A percentile compares a stretch with the other conserved stretches of the same genome.
These are phyloP conservation scores for Verasper variegatus DNA, from an alignment of 2,113 vertebrate genomes.

Conservation along the genomic window DNA sequence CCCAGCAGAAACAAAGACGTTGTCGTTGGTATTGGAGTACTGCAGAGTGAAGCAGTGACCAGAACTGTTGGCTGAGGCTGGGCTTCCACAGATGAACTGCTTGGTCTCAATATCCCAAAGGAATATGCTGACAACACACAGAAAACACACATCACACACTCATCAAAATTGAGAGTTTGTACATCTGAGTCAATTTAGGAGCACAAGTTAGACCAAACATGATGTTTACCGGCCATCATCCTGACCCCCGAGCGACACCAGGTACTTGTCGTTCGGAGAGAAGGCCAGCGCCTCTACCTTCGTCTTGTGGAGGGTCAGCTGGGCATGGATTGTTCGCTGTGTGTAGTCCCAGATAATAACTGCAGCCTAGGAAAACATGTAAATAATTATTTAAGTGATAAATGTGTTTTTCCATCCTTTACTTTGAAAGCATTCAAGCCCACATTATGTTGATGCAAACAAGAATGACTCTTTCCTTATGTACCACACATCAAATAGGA, in stretches of 20 bases:
- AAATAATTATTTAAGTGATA: not conserved
- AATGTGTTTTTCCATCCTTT: not conserved
- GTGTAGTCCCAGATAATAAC: constrained; percentile 90
- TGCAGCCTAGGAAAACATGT: constrained; percentile 81
- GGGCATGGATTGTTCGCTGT: constrained; percentile 78
- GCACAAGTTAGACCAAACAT: not conserved
- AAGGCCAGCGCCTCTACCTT: constrained; percentile 89
- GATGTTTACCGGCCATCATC: constrained; percentile 89
- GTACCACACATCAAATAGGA: not conserved
- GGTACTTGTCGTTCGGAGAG: constrained; percentile 88
- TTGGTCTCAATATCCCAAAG: constrained; percentile 87
- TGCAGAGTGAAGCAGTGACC: constrained; percentile 80
- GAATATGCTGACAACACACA: constrained; percentile 82
- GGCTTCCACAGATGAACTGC: constrained; percentile 87
- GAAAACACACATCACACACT: not conserved
- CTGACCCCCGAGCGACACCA: constrained; percentile 90
- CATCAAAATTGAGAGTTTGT: not conserved
- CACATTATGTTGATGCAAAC: not conserved
- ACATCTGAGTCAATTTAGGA: no score
- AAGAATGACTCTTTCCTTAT: not conserved
- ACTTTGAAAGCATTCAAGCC: not conserved
- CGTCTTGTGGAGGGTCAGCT: constrained; percentile 87
- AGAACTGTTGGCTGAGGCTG: constrained; percentile 72
- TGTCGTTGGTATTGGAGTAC: constrained; percentile 83
- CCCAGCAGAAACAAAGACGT: constrained; percentile 89